phyloP scores from a whole-genome alignment of 2,113 vertebrate species.

The Perca flavescens region DNA sequence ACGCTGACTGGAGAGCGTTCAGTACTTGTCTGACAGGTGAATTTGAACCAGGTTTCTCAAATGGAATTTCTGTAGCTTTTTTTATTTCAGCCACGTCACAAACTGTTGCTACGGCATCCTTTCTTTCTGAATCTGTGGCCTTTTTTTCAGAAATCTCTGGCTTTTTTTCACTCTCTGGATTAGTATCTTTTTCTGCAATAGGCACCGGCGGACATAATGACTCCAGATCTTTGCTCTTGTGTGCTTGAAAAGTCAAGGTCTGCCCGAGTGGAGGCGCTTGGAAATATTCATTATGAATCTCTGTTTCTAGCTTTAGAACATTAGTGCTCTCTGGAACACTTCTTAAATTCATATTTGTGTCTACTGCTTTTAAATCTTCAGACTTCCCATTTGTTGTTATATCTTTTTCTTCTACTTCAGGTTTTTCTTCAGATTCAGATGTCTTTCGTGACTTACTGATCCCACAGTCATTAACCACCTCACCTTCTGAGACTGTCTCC shows the following conservation, averaged over 20 bases:
- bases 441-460: constrained; percentile 30
- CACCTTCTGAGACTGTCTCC: constrained; percentile 40
- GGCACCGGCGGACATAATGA: not conserved
- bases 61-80: constrained; percentile 61
- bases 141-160: constrained; percentile 32
- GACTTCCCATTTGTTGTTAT: not conserved
- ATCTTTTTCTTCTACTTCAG: constrained; percentile 29
- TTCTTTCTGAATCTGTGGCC: constrained; percentile 42
- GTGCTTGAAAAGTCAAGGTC: constrained; percentile 62
- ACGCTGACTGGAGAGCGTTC: constrained; percentile 74
- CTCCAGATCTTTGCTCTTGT: constrained; percentile 49
- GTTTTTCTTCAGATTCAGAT: constrained; percentile 23
- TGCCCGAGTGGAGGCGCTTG: constrained; percentile 79
- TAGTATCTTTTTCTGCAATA: constrained; percentile 22
- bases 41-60: constrained; percentile 70
- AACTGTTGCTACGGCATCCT: constrained; percentile 30
- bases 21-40: constrained; percentile 75
- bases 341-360: constrained; percentile 61
- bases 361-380: constrained; percentile 37
- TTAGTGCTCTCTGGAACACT: constrained; percentile 70
- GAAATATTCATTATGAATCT: constrained; percentile 79
- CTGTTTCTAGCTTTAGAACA: constrained; percentile 76
- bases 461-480: constrained; percentile 17
- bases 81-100: constrained; percentile 56
- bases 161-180: constrained; percentile 10